Evolutionary conservation across 2,888 invertebrate species (phyloP).

Genomic region (Platycnemis pennipes): DNA sequence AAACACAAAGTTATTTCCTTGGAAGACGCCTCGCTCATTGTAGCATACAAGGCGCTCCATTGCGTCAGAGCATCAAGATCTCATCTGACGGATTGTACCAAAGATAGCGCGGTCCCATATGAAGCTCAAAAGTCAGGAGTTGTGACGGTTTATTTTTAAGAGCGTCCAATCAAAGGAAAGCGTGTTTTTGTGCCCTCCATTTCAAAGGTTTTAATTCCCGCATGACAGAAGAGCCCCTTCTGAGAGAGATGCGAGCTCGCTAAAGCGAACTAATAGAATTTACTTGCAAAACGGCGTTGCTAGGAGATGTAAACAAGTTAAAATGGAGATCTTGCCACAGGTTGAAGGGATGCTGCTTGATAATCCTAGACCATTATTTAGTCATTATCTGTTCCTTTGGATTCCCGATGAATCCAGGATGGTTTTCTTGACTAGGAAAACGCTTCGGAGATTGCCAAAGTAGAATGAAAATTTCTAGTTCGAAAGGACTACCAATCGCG

Average conservation of each 20-base stretch:
- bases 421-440: too few species aligned
- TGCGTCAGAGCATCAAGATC: conserved; percentile 2
- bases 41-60: not conserved
- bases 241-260: not conserved
- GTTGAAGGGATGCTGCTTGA: too few species aligned
- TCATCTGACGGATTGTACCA: not conserved
- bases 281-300: conserved; percentile 10
- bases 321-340: not conserved
- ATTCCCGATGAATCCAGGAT: too few species aligned
- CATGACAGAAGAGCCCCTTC: not conserved
- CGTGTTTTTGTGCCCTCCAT: conserved; percentile 11
- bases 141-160: not conserved
- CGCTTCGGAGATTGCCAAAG: too few species aligned
- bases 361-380: too few species aligned
- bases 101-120: not conserved
- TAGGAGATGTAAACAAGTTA: not conserved
- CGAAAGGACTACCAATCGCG: too few species aligned
- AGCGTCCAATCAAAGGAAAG: not conserved
- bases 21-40: not conserved
- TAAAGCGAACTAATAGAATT: not conserved
- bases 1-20: not conserved
- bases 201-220: not conserved
- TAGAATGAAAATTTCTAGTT: too few species aligned
- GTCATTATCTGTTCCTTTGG: too few species aligned
- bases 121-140: not conserved